phyloP scores from a whole-genome alignment of 2,888 invertebrate species.

The Acrobeloides nanus region DNA sequence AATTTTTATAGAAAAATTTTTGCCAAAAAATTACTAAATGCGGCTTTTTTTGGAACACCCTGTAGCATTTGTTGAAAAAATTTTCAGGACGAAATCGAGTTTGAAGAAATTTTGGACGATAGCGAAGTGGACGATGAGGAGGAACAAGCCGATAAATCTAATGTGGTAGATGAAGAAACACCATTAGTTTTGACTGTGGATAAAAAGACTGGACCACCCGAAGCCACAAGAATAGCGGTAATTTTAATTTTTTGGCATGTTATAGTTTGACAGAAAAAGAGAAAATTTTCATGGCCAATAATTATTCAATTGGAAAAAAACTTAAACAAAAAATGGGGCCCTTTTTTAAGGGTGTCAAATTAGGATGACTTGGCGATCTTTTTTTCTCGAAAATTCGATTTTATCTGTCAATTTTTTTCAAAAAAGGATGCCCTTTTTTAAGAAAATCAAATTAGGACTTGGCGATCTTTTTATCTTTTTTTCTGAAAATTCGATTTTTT shows the following conservation, averaged over 20 bases:
- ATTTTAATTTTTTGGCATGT: neutral
- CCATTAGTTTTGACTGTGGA: conserved; percentile 7
- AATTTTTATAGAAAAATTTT: no score
- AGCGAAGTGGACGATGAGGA: conserved; percentile 64
- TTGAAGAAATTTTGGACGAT: conserved; percentile 61
- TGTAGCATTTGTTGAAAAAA: no score
- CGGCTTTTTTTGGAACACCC: no score
- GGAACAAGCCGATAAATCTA: conserved; percentile 18
- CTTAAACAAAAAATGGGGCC: no score
- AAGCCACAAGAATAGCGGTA: conserved; percentile 7
- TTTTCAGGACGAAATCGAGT: conserved; percentile 38
- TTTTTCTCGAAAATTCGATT: no score
- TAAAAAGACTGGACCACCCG: conserved; percentile 6
- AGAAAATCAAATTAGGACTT: neutral
- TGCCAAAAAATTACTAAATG: no score
- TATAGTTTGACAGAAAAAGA: neutral
- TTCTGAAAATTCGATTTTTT: neutral
- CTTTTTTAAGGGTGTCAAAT: no score
- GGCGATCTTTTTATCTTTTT: neutral
- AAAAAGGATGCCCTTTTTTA: no score
- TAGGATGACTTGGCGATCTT: no score
- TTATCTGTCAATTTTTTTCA: no score
- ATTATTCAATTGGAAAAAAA: neutral
- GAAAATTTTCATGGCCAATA: neutral
- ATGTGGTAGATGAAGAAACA: conserved; percentile 13